A percentile compares a stretch with the other conserved stretches of the same genome.
These are phyloP conservation scores for Cheilosia variabilis DNA, from an alignment of 2,888 invertebrate genomes.

Conservation along the genomic window DNA sequence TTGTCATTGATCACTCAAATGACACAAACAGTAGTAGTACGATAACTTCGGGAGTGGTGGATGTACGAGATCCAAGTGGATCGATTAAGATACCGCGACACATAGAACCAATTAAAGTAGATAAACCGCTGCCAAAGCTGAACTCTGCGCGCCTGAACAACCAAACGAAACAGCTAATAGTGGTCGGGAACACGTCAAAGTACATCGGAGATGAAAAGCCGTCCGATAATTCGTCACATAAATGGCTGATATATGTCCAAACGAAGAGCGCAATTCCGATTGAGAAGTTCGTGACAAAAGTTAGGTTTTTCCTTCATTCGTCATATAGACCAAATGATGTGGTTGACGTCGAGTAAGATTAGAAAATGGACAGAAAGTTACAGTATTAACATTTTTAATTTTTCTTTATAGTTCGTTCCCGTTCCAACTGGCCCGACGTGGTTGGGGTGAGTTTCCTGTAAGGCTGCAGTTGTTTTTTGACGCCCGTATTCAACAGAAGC, in stretches of 20 bases:
- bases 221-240: slow-evolving; percentile 90
- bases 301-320: slow-evolving; percentile 89
- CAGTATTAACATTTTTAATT: neutral
- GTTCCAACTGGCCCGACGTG: slow-evolving; percentile 92
- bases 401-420: slow-evolving; percentile 87
- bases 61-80: slow-evolving; percentile 25
- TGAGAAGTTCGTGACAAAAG: slow-evolving; percentile 88
- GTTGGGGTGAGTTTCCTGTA: slow-evolving; percentile 97
- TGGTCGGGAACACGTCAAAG: slow-evolving; percentile 91
- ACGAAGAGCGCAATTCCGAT: slow-evolving; percentile 87
- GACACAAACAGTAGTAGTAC: slow-evolving; percentile 13
- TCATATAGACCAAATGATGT: slow-evolving; percentile 94
- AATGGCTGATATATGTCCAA: slow-evolving; percentile 95
- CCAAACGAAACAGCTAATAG: slow-evolving; percentile 85
- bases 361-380: neutral
- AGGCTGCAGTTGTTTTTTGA: slow-evolving; percentile 91
- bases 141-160: slow-evolving; percentile 85
- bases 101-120: slow-evolving; percentile 82
- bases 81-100: slow-evolving; percentile 80
- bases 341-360: slow-evolving; percentile 89
- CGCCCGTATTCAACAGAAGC: slow-evolving; percentile 88
- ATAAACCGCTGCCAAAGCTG: slow-evolving; percentile 83
- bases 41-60: slow-evolving; percentile 19
- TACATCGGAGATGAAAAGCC: slow-evolving; percentile 89
- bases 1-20: slow-evolving; percentile 80